Base-by-base conservation (phyloP, 2,113 vertebrate species). In the Oreotragus oreotragus region DNA sequence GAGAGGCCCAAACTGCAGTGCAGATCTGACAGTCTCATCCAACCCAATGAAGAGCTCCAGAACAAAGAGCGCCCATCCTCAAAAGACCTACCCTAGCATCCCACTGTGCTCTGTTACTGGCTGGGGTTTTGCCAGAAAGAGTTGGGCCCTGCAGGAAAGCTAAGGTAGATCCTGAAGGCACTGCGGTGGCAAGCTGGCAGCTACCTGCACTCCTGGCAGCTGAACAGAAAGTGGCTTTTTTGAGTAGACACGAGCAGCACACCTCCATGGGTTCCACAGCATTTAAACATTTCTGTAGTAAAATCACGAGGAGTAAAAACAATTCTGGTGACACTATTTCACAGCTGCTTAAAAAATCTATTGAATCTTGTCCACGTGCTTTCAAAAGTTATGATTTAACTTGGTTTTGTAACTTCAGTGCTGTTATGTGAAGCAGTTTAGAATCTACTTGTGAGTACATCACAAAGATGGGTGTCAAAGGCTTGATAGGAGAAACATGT, bases 301-400 rank as follows among this genome's bases (percentile, higher is more conserved):
- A 80, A 95, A 90, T 92, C 39, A 80, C 92, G 27, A 76, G 30
- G 25, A 86, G 62, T 60, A 66, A 94, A 97, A 96, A 64, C 76
- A 97, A 84, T 95, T 94, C 83, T 64, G 91, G 79, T 77, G 90
- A 95, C 76, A 86, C 33, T 53, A 88, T 88, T 91, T 96, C 88
- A 64, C 30, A 84, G 81, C 73, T 86, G 70, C 94, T 91, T 96
- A 17, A 94, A 86, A 76, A 86, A 25, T 77, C 91, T 62, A 86
- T 93, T 83, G 94, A 79, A 51, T 92, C 47, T 28, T 60, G 51
- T 90, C 95, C 81, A 89, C 15, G 30, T 73, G 73, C 62, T 97
- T 94, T 96, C 80, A 76, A 96, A 88, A 90, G 58, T 90, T 88
- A 92, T 49, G 70, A 64, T 77, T 89, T 94, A 76, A n/a, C 81